Evolutionary conservation across 2,797 vertebrate genomes (phyloP), one percentile per base, ranked within the genome.

Genomic region (Muscicapa comitata): DNA sequence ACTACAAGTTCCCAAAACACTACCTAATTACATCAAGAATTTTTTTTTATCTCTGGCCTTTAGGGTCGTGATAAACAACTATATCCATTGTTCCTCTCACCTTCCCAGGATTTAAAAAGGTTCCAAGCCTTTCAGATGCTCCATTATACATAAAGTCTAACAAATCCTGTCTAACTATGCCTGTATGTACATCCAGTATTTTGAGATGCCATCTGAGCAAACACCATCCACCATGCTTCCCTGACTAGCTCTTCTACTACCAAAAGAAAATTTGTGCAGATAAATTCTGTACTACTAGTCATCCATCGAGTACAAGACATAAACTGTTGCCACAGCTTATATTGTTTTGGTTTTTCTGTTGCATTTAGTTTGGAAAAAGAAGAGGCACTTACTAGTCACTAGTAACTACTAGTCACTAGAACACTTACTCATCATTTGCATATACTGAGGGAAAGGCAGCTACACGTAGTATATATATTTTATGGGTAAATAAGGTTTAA

Each of bases 381-480:
- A 16, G 6, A 17, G 5, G 11, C 3, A 65, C 16, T 43, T 81
- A 48, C 11, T 40, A 61, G 9, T 47, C 23, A 47, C 45, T 24
- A 61, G 7, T 26, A 26, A 48, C 47, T 48, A 15, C 47, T 48
- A 51, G 50, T 29, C 74, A 48, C 13, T 42, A 58, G 10, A 57
- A 57, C 12, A 61, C 6, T 74, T 42, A n/a, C 17, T 71, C 31
- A 23, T 13, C 1, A 3, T 37, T 51, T 59, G 25, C 66, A 57
- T n/a, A 70, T 4, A 55, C 23, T 42, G 45, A 51, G 25, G 40
- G 13, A 86, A 83, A 67, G 3, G 6, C 14, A 77, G 29, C 48
- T 42, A 48, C 9, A 13, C 1, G 3, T 9, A 59, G 24, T 7
- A 31, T 7, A 0, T 4, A 35, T 15, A 4, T 86, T 79, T 29